Percentiles rank a stretch among this genome's conserved stretches.
These are phyloP conservation scores for Chromis chromis DNA, from an alignment of 2,797 vertebrate genomes.

Conservation along the genomic window DNA sequence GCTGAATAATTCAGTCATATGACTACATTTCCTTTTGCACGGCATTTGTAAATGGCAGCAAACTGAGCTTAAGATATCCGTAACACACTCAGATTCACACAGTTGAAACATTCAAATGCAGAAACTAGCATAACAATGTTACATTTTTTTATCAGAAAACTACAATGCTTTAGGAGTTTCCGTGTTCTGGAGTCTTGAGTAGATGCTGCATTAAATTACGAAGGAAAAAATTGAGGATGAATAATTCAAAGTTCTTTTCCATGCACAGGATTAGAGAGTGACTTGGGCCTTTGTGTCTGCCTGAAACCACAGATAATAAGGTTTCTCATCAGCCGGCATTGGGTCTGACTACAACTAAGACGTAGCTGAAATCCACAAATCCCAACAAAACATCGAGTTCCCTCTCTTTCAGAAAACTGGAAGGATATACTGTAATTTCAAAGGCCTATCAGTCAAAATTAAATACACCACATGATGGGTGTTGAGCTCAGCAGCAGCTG, in stretches of 20 bases:
- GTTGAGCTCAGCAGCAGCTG: constrained; percentile 34
- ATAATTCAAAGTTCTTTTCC: constrained; percentile 70
- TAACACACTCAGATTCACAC: constrained; percentile 14
- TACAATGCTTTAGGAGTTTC: constrained; percentile 18
- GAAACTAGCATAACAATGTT: constrained; percentile 18
- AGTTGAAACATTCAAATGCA: constrained; percentile 9
- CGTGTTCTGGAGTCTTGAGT: constrained; percentile 14
- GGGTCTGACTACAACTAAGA: constrained; percentile 43
- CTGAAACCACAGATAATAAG: constrained; percentile 59
- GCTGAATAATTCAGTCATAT: constrained; percentile 59
- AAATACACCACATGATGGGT: constrained; percentile 37
- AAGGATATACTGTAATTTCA: constrained; percentile 37
- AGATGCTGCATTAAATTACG: constrained; percentile 54
- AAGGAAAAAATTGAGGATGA: constrained; percentile 47
- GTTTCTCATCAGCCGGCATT: constrained; percentile 45
- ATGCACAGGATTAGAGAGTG: constrained; percentile 59
- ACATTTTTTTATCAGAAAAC: constrained; percentile 32
- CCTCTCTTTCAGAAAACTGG: constrained; percentile 35
- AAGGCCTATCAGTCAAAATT: constrained; percentile 43
- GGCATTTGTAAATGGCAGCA: constrained; percentile 31
- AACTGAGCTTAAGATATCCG: constrained; percentile 21
- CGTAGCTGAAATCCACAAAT: constrained; percentile 56
- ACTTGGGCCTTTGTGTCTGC: constrained; percentile 63
- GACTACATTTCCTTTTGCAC: constrained; percentile 41
- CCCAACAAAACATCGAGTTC: constrained; percentile 39